phyloP scores from a whole-genome alignment of 2,113 vertebrate genomes.

The Pao palembangensis region DNA sequence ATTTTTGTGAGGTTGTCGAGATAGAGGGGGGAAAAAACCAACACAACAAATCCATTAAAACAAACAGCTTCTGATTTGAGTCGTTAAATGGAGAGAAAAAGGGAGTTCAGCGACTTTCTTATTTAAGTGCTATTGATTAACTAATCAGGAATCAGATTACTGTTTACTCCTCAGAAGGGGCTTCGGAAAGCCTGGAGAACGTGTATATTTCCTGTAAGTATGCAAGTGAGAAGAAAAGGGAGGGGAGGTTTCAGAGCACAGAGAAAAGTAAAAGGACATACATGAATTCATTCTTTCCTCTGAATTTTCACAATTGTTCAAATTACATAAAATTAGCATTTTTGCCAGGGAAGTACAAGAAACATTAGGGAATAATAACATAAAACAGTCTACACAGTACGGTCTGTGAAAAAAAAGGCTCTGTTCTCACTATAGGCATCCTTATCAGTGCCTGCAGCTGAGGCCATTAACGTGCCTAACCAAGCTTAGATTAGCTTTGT shows the following conservation, averaged over 20 bases:
- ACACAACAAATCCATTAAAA: slow-evolving; percentile 22
- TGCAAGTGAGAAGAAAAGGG: neutral
- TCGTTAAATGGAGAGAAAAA: slow-evolving; percentile 19
- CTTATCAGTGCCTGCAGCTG: slow-evolving; percentile 64
- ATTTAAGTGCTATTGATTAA: slow-evolving; percentile 42
- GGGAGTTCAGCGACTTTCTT: slow-evolving; percentile 15
- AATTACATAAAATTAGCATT: neutral
- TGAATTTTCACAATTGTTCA: slow-evolving; percentile 9
- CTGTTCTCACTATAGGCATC: slow-evolving; percentile 33
- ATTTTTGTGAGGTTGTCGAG: slow-evolving; percentile 20
- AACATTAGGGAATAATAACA: neutral
- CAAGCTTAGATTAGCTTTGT: slow-evolving; percentile 50
- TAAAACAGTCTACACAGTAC: slow-evolving; percentile 33
- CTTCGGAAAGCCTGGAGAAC: slow-evolving; percentile 18
- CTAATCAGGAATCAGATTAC: slow-evolving; percentile 30
- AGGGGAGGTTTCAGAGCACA: neutral
- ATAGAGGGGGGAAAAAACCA: neutral
- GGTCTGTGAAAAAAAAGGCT: slow-evolving; percentile 33
- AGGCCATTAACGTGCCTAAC: slow-evolving; percentile 55
- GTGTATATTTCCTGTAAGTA: slow-evolving; percentile 38
- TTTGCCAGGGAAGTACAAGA: neutral
- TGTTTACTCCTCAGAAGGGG: slow-evolving; percentile 24
- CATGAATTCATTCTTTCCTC: slow-evolving; percentile 9
- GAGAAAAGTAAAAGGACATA: slow-evolving; percentile 1
- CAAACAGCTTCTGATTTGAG: slow-evolving; percentile 33